A percentile compares a stretch with the other conserved stretches of the same genome.
phyloP scores from a whole-genome alignment of 2,113 vertebrate species.

The Catharus fuscescens region DNA sequence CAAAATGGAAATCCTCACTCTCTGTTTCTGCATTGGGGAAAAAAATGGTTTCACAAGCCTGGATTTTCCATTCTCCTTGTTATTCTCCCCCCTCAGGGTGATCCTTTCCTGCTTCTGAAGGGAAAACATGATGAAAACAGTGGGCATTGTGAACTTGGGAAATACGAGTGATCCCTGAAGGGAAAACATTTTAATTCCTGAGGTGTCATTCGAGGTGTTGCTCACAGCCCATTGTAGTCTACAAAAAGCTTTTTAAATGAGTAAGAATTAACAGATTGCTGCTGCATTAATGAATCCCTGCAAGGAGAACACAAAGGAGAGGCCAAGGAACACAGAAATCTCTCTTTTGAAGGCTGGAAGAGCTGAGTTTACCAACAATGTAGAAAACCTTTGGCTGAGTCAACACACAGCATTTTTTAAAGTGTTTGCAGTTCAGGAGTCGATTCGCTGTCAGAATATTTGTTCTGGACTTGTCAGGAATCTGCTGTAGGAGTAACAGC shows the following conservation, averaged over 20 bases:
- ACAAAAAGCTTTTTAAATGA: not conserved
- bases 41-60: not conserved
- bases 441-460: constrained; percentile 30
- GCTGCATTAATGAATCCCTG: not conserved
- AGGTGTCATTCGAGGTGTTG: not conserved
- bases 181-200: not conserved
- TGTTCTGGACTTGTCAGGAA: constrained; percentile 36
- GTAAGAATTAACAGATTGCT: not conserved
- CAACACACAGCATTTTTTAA: not conserved
- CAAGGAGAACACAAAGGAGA: not conserved
- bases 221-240: not conserved
- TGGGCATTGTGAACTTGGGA: not conserved
- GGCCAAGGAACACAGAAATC: rapidly evolving
- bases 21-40: not conserved
- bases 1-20: not conserved
- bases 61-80: not conserved
- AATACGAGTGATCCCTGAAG: not conserved
- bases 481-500: not conserved
- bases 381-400: constrained; percentile 19
- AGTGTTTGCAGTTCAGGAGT: not conserved
- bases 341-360: not conserved
- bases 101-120: not conserved
- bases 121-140: not conserved
- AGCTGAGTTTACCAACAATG: not conserved
- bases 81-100: not conserved